These are phyloP conservation scores for Sturnira hondurensis DNA, from an alignment of 2,113 vertebrate species.

Conservation along the genomic window DNA sequence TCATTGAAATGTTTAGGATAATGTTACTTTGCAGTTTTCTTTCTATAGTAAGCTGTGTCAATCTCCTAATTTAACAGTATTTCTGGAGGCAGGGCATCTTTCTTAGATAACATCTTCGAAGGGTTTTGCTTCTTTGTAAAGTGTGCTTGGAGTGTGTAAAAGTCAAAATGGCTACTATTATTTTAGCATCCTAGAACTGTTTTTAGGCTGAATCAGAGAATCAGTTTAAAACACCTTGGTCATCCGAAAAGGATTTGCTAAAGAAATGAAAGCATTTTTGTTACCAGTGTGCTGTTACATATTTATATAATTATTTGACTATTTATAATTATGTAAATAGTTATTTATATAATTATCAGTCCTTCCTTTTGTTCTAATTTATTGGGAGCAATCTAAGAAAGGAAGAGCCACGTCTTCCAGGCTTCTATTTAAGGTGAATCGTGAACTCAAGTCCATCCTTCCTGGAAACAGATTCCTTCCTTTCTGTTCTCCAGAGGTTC, in stretches of 20 bases:
- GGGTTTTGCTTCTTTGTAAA: neutral
- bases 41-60: neutral
- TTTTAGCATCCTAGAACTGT: neutral
- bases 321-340: too few species aligned
- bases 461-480: neutral
- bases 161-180: neutral
- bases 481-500: neutral
- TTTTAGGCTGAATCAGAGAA: conserved; percentile 20
- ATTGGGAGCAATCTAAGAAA: neutral
- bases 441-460: neutral
- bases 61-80: neutral
- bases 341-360: conserved; percentile 23
- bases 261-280: conserved; percentile 31
- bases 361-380: conserved; percentile 14
- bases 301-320: conserved; percentile 20
- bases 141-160: neutral
- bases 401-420: neutral
- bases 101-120: neutral
- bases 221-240: conserved; percentile 21
- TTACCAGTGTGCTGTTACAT: neutral
- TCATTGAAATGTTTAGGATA: neutral
- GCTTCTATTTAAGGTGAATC: neutral
- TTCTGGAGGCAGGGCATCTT: neutral
- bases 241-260: conserved; percentile 13
- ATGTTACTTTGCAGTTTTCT: neutral